A percentile compares a stretch with the other conserved stretches of the same genome.
Evolutionary conservation across 92 coral and sea anemone genomes (phyloP).

Genomic region (Anthopleura xanthogrammica): DNA sequence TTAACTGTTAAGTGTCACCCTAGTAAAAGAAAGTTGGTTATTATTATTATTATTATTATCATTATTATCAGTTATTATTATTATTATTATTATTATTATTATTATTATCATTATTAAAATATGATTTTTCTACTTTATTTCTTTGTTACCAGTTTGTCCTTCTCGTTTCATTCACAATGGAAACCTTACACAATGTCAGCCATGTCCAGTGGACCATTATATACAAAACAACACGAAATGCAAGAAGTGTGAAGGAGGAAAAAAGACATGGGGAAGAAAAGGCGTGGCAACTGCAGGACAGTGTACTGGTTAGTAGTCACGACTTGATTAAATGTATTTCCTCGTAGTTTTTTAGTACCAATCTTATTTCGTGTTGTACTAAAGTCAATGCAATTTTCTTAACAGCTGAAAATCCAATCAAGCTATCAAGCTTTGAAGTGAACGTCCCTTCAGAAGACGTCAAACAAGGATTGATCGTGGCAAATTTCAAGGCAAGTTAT

Average conservation of each 20-base stretch:
- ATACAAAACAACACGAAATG: neutral
- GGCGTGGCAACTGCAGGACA: neutral
- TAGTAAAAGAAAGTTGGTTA: too few relatives aligned
- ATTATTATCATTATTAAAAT: too few relatives aligned
- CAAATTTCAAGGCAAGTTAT: conserved; percentile 11
- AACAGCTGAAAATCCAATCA: conserved; percentile 17
- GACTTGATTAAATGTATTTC: too few relatives aligned
- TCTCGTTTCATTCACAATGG: neutral
- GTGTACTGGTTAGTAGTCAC: neutral
- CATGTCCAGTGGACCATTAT: neutral
- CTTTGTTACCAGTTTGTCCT: neutral
- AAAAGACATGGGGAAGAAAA: neutral
- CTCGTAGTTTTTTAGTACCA: neutral
- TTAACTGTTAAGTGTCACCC: too few relatives aligned
- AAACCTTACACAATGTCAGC: neutral
- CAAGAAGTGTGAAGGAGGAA: neutral
- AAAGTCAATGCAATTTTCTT: neutral
- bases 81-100: too few relatives aligned
- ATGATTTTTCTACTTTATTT: too few relatives aligned
- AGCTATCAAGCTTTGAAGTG: neutral
- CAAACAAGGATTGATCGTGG: neutral
- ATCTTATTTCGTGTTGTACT: neutral
- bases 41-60: too few relatives aligned
- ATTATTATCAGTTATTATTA: too few relatives aligned
- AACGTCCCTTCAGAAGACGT: neutral